Evolutionary conservation across 2,888 invertebrate species (phyloP).

Genomic region (Leptarthrus brevirostris): DNA sequence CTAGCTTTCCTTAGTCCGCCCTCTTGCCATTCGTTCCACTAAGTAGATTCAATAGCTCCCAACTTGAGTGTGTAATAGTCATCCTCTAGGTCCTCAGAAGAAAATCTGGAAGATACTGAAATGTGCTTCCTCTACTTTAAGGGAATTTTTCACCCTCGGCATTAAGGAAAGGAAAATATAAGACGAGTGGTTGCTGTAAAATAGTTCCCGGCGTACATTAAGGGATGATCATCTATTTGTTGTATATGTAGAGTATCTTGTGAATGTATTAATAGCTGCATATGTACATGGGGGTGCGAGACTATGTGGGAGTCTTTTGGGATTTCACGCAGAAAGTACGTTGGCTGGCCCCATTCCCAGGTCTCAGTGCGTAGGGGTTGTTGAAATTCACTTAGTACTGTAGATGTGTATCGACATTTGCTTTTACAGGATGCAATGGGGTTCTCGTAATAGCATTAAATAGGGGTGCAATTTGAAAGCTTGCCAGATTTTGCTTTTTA

Average conservation of each 20-base stretch:
- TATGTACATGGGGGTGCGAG: not conserved
- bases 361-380: conserved; percentile 33
- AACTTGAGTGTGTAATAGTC: conserved; percentile 48
- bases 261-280: not conserved
- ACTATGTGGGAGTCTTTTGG: conserved; percentile 8
- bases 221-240: conserved; percentile 42
- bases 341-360: not conserved
- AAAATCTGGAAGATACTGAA: conserved; percentile 45
- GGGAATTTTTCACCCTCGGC: conserved; percentile 44
- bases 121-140: conserved; percentile 42
- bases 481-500: conserved; percentile 39
- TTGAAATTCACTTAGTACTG: conserved; percentile 24
- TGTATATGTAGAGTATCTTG: too few species aligned
- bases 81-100: conserved; percentile 37
- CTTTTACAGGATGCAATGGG: conserved; percentile 41
- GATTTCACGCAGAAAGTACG: conserved; percentile 33
- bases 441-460: conserved; percentile 21
- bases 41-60: conserved; percentile 48
- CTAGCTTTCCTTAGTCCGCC: not conserved
- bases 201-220: conserved; percentile 40
- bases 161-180: conserved; percentile 40
- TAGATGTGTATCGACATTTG: conserved; percentile 19
- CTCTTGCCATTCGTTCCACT: conserved; percentile 37
- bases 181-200: conserved; percentile 43
- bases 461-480: conserved; percentile 33